Evolutionary conservation across 1,140 invertebrate genomes (phyloP), one percentile per base, ranked within the genome.

Genomic region (Drosophila guanche): DNA sequence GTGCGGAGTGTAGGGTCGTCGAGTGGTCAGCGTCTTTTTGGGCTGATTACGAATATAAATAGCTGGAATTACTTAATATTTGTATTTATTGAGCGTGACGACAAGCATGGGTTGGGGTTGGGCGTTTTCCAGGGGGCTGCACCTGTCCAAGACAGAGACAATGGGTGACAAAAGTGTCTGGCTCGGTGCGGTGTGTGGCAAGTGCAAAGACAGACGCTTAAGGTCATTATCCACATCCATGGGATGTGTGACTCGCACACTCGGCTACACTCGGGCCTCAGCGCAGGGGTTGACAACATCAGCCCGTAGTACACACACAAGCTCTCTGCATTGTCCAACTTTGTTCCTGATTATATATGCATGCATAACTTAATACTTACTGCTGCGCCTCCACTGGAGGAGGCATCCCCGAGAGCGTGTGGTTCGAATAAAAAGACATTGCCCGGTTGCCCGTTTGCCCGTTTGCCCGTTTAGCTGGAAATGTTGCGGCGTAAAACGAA

Each of bases 311-410:
- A 23, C 59, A 20, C 25, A 37, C 33, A 37, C 33, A n/a, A n/a
- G 10, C 33, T 12, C 33, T 37, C 33, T 37, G 56, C 58, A 60
- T 16, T 47, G 41, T 48, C 41, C 57, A 46, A 37, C 23, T 33
- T 33, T 52, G 20, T 41, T 75, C 55, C 73, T 86, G 83, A 86
- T 85, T 86, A 85, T 75, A 78, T 81, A 85, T 85, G 86, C 81
- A 85, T 84, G 79, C 76, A 83, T 83, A 83, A 77, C 79, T 84
- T 76, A 84, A 76, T 76, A 67, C n/a, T n/a, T 8, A 22, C 5
- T 22, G 16, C n/a, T 42, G 27, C 16, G 10, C 8, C 7, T 20
- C 43, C 45, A 6, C 16, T 20, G 16, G 16, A 20, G 16, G 16
- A 20, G 6, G 1, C 5, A 16, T 51, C 22, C 54, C 23, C 14